These are phyloP conservation scores for Drosophila atripex DNA, from an alignment of 2,888 invertebrate species.

Conservation along the genomic window DNA sequence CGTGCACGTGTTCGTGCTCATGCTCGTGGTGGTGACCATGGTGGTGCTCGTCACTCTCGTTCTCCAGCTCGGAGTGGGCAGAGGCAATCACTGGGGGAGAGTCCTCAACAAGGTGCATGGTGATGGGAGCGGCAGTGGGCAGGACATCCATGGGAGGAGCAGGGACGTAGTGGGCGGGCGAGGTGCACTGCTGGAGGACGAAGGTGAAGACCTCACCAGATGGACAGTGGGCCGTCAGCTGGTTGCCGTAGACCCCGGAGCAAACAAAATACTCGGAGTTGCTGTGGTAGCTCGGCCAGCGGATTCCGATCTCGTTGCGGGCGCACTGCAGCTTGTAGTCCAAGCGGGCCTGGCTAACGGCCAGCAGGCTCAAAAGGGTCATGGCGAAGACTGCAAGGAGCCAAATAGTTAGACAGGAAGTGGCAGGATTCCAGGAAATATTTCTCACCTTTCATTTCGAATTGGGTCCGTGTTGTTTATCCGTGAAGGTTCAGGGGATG, in stretches of 20 bases:
- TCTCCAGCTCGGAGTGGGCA: slow-evolving; percentile 3
- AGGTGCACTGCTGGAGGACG: slow-evolving; percentile 79
- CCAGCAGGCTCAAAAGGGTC: slow-evolving; percentile 68
- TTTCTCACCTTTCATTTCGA: slow-evolving; percentile 78
- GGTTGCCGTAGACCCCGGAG: slow-evolving; percentile 61
- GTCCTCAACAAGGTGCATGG: slow-evolving; percentile 44
- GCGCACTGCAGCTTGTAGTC: slow-evolving; percentile 74
- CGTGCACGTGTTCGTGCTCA: slow-evolving; percentile 17
- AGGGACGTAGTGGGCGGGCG: slow-evolving; percentile 75
- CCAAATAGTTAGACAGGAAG: background rate
- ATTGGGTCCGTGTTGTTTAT: slow-evolving; percentile 43
- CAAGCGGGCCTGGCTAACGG: slow-evolving; percentile 65
- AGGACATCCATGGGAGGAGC: slow-evolving; percentile 73
- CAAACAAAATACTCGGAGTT: slow-evolving; percentile 79
- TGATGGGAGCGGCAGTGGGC: slow-evolving; percentile 68
- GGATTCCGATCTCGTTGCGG: slow-evolving; percentile 75
- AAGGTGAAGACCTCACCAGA: slow-evolving; percentile 80
- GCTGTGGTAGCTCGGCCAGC: slow-evolving; percentile 82
- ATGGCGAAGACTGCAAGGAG: slow-evolving; percentile 64
- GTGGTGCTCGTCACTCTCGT: slow-evolving; percentile 17
- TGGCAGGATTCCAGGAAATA: background rate
- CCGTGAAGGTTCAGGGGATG: slow-evolving; percentile 67
- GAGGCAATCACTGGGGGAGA: slow-evolving; percentile 44
- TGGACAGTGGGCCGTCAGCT: slow-evolving; percentile 70
- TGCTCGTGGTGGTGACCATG: slow-evolving; percentile 21